Conservation (phyloP, 2,888 invertebrate species). For the Helicoverpa assulta region DNA sequence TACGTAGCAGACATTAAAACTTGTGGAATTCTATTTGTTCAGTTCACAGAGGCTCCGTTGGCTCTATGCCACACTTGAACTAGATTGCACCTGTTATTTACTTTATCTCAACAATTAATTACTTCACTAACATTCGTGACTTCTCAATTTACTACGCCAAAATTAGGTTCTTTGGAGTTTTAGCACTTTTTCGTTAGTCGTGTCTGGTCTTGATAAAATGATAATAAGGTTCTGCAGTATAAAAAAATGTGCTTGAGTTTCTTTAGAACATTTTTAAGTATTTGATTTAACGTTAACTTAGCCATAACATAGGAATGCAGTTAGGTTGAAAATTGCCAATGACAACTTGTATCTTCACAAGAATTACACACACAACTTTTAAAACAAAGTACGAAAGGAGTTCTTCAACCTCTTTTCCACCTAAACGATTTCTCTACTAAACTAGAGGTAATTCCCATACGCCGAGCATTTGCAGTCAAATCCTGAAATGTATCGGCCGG, state of each 20-base stretch:
- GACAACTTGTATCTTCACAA: too few relatives aligned
- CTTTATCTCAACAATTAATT: constrained; percentile 59
- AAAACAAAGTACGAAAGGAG: too few relatives aligned
- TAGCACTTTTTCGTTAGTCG: background rate
- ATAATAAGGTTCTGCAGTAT: constrained; percentile 1
- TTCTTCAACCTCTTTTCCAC: background rate
- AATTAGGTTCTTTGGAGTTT: constrained; percentile 4
- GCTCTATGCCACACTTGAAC: constrained; percentile 49
- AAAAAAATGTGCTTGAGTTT: background rate
- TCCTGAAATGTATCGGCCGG: constrained; percentile 33
- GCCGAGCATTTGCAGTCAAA: constrained; percentile 29
- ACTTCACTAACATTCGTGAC: constrained; percentile 49
- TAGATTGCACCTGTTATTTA: constrained; percentile 61
- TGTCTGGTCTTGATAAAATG: background rate
- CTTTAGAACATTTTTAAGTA: background rate
- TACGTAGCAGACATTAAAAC: constrained; percentile 55
- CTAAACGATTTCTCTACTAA: constrained; percentile 4
- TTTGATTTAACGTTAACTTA: too few relatives aligned
- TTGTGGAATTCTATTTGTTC: constrained; percentile 57
- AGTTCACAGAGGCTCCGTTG: constrained; percentile 44
- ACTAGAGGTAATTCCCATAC: constrained; percentile 16
- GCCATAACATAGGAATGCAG: too few relatives aligned
- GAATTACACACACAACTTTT: too few relatives aligned
- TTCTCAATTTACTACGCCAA: constrained; percentile 43
- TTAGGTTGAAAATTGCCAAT: too few relatives aligned